Conservation (phyloP, 1,140 invertebrate genomes). For the Lerema accius region DNA sequence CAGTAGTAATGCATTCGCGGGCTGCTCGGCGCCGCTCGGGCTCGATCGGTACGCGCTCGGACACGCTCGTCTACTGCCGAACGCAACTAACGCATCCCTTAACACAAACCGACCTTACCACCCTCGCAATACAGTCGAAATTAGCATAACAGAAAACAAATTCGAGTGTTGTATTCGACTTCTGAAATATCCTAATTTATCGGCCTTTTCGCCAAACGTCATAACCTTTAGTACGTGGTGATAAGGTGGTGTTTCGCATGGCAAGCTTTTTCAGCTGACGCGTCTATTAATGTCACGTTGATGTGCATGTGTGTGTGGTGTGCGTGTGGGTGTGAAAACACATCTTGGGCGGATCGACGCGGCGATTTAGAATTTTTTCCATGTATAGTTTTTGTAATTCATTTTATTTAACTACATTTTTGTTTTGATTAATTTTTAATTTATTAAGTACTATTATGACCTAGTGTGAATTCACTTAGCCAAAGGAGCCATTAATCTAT, state of each 20-base stretch:
- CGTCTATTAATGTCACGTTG: constrained; percentile 72
- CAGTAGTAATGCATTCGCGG: constrained; percentile 76
- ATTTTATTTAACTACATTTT: background rate
- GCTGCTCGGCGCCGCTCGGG: constrained; percentile 77
- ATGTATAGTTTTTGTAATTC: constrained; percentile 43
- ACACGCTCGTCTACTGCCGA: constrained; percentile 45
- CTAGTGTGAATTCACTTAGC: no score
- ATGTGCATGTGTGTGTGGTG: constrained; percentile 48
- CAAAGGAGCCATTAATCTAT: no score
- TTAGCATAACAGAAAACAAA: constrained; percentile 37
- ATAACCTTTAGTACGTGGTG: constrained; percentile 38
- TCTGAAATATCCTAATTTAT: constrained; percentile 80
- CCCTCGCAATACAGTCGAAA: constrained; percentile 25
- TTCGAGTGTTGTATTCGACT: constrained; percentile 73
- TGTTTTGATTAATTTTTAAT: no score
- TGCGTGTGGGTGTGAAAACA: constrained; percentile 71
- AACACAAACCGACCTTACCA: constrained; percentile 39
- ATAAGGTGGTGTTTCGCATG: constrained; percentile 46
- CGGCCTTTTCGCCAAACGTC: constrained; percentile 40
- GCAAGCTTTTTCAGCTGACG: constrained; percentile 70
- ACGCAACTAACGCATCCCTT: constrained; percentile 10
- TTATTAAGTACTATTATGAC: no score
- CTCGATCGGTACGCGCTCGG: constrained; percentile 79
- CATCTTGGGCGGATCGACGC: constrained; percentile 66
- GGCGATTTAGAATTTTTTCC: constrained; percentile 66